phyloP scores from a whole-genome alignment of 2,113 vertebrate genomes.

The Barnardius zonarius region DNA sequence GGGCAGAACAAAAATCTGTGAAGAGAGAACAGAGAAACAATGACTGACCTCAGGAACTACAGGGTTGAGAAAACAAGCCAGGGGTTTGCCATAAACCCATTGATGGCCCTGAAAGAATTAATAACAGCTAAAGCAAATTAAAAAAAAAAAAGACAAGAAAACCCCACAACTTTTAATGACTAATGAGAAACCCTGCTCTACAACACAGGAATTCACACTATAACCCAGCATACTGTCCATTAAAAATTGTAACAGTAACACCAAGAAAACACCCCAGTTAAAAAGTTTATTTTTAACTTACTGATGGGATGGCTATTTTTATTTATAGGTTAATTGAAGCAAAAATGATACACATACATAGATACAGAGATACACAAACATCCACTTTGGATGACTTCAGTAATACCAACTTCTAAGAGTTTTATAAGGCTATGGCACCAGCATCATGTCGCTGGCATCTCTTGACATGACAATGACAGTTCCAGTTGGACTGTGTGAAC shows the following conservation, averaged over 20 bases:
- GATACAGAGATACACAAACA: not conserved
- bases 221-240: not conserved
- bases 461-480: not conserved
- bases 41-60: fast-evolving
- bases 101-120: not conserved
- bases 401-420: not conserved
- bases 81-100: not conserved
- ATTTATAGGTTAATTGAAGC: not conserved
- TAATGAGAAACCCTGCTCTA: not conserved
- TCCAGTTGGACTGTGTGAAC: not conserved
- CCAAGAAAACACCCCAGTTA: not conserved
- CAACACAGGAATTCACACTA: not conserved
- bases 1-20: not conserved
- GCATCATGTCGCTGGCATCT: not conserved
- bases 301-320: not conserved
- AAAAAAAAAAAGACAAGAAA: not conserved
- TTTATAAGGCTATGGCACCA: not conserved
- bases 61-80: fast-evolving
- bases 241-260: not conserved
- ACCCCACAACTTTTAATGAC: not conserved
- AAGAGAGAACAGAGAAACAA: not conserved
- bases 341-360: not conserved
- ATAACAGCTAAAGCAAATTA: not conserved
- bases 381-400: not conserved
- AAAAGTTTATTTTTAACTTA: not conserved